Evolutionary conservation across 2,888 invertebrate species (phyloP), one percentile per base, ranked within the genome.

Genomic region (Lycia hirtaria): DNA sequence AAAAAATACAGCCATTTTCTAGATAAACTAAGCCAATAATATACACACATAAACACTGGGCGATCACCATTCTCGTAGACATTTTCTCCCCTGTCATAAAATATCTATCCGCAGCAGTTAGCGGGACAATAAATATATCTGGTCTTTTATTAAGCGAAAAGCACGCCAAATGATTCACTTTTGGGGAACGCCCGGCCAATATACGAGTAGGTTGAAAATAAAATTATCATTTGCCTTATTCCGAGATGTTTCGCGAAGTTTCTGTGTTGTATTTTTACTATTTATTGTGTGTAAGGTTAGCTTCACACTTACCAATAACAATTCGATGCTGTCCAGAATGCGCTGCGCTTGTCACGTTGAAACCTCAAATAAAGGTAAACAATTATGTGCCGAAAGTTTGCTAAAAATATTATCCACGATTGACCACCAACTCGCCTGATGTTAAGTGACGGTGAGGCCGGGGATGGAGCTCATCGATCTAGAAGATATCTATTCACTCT

Each of bases 1-100:
- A 89, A 88, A 89, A 58, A 90, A 89, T 87, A 87, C 76, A 72
- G 75, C 72, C 77, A 80, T 80, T 80, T 82, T 83, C 76, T 79
- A 74, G 72, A 73, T 67, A 71, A 76, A 73, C 72, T 66, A 69
- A 69, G 58, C 69, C 64, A 65, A 69, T 76, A 67, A 76, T 74
- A 69, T 71, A 68, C 65, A 48, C 40, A 33, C 37, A 38, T 37
- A 62, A 61, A 60, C 62, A 60, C 55, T 61, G 43, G 56, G 52
- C 48, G 56, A 43, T 62, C 48, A 68, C 52, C 24, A 55, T 48
- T 52, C 40, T 14, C 26, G 45, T 17, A 53, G 15, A 38, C 40
- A 53, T 59, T 56, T 55, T 47, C 48, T 41, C 19, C 38, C 44
- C 48, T 47, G 43, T 38, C 30, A 44, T 57, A 51, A 55, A 52